Conservation (phyloP, 2,888 invertebrate genomes). For the Melanchra persicariae region DNA sequence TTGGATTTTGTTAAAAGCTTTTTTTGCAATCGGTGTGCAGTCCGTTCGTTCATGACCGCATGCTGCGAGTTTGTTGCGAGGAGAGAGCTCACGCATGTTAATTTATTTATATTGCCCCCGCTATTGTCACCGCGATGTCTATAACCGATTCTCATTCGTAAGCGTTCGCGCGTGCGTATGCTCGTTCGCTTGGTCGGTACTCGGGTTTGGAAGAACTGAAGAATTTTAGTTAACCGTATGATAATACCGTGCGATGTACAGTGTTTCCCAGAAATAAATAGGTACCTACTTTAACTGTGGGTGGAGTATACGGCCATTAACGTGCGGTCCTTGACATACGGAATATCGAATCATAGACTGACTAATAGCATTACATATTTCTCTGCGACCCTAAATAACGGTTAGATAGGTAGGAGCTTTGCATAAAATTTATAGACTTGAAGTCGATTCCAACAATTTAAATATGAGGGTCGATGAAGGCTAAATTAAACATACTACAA, state of each 20-base stretch:
- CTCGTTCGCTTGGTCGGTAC: background rate
- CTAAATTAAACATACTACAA: no score
- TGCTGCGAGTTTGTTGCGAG: no score
- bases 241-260: constrained; percentile 7
- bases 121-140: background rate
- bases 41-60: no score
- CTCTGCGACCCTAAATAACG: no score
- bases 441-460: background rate
- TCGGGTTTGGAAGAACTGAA: background rate
- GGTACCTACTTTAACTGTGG: background rate
- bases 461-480: no score
- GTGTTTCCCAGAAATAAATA: constrained; percentile 2
- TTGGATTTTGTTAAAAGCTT: no score
- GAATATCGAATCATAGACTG: background rate
- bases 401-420: no score
- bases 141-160: background rate
- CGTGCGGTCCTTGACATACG: background rate
- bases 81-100: no score
- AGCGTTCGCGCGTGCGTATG: background rate
- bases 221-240: constrained; percentile 16
- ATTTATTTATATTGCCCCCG: no score
- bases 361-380: no score
- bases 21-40: no score
- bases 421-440: background rate
- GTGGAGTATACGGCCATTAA: background rate